phyloP scores from a whole-genome alignment of 2,888 invertebrate species.

The Aphidius colemani region DNA sequence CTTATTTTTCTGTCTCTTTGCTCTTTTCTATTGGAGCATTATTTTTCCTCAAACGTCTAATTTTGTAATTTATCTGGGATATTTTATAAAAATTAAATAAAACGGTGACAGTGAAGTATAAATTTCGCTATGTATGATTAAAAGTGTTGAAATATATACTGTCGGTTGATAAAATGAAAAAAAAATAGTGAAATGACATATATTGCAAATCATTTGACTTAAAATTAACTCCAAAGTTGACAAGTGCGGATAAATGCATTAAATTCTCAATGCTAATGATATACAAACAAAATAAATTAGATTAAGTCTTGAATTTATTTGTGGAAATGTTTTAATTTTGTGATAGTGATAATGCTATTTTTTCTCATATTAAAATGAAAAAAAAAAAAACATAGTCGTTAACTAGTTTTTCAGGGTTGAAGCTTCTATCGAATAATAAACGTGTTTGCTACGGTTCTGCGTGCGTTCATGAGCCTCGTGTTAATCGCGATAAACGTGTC shows the following conservation, averaged over 20 bases:
- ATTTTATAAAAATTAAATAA: too few species aligned
- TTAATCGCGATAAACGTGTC: constrained; percentile 15
- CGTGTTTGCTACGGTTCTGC: constrained; percentile 10
- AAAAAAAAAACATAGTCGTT: not conserved
- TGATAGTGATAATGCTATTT: not conserved
- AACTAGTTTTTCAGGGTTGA: not conserved
- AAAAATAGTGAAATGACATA: not conserved
- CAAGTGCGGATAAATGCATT: not conserved
- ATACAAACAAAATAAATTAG: not conserved
- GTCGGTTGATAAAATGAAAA: too few species aligned
- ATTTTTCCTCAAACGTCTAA: too few species aligned
- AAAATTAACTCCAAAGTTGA: not conserved
- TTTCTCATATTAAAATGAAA: constrained; percentile 2
- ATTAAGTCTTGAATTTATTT: too few species aligned
- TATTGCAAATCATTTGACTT: not conserved
- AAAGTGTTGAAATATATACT: too few species aligned
- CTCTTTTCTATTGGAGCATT: too few species aligned
- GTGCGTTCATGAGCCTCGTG: constrained; percentile 13
- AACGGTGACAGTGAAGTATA: too few species aligned
- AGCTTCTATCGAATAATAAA: not conserved
- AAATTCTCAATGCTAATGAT: not conserved
- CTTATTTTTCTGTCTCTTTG: not conserved
- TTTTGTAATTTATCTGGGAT: too few species aligned
- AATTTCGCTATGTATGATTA: too few species aligned
- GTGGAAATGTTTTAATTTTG: too few species aligned